Evolutionary conservation across 2,113 vertebrate species (phyloP).

Genomic region (Pyrgilauda ruficollis): DNA sequence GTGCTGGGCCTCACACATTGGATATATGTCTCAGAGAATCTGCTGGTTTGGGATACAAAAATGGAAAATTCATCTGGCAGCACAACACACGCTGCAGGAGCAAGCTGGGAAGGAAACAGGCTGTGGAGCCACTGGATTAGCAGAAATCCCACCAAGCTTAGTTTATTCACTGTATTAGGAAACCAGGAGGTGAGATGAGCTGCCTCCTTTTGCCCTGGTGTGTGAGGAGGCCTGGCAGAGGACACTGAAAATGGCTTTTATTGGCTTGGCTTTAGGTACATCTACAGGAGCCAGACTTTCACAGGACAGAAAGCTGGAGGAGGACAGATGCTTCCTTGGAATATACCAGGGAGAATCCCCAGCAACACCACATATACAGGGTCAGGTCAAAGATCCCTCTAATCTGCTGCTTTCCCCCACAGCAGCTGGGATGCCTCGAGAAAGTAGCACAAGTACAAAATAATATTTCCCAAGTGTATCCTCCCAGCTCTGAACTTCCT

Average conservation of each 20-base stretch:
- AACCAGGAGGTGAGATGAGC: neutral
- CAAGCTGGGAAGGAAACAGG: neutral
- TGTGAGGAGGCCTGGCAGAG: neutral
- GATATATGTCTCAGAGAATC: neutral
- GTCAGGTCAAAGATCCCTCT: neutral
- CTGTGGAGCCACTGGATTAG: neutral
- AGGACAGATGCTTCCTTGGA: neutral
- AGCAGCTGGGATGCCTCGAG: neutral
- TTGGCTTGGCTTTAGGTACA: neutral
- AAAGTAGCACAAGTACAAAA: neutral
- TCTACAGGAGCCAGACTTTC: neutral
- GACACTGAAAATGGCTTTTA: neutral
- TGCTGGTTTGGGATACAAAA: neutral
- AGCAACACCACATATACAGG: neutral
- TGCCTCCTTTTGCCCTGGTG: neutral
- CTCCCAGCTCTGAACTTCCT: conserved; percentile 55
- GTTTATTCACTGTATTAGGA: neutral
- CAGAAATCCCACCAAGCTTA: neutral
- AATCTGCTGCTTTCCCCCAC: neutral
- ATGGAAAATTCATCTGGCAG: neutral
- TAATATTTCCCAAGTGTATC: conserved; percentile 43
- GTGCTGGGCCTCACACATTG: neutral
- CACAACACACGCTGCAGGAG: neutral
- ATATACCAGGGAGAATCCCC: neutral
- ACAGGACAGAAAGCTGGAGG: neutral